phyloP scores from a whole-genome alignment of 2,888 invertebrate genomes.

The Calameuta filiformis region DNA sequence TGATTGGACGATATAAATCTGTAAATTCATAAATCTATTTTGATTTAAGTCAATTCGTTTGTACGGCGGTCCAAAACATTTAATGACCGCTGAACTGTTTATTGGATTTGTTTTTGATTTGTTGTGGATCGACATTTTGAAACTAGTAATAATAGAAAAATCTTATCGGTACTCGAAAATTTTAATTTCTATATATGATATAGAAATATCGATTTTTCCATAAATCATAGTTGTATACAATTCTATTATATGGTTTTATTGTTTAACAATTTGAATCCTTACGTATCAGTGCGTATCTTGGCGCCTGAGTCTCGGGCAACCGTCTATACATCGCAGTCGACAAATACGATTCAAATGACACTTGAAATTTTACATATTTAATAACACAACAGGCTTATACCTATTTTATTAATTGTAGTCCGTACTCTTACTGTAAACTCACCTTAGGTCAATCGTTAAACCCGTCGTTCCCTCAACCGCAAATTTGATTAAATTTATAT shows the following conservation, averaged over 20 bases:
- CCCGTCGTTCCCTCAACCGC: no score
- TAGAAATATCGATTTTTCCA: no score
- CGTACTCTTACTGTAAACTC: no score
- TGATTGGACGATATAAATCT: not conserved
- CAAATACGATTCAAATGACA: not conserved
- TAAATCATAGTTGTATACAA: not conserved
- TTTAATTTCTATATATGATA: no score
- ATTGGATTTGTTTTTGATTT: not conserved
- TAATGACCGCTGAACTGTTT: not conserved
- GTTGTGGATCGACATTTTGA: not conserved
- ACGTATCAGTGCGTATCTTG: not conserved
- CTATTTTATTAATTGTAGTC: no score
- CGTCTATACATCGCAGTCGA: not conserved
- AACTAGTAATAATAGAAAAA: not conserved
- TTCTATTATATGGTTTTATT: not conserved
- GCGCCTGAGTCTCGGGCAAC: not conserved
- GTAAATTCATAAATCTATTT: not conserved
- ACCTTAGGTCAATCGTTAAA: not conserved
- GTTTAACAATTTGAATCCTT: not conserved
- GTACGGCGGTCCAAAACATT: not conserved
- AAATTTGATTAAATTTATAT: no score
- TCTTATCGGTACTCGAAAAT: not conserved
- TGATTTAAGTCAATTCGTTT: not conserved
- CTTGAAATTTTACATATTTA: no score
- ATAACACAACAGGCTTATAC: no score